Evolutionary conservation across 35 echinoderm and acorn worm species (phyloP), one percentile per base, ranked within the genome.

Genomic region (Holothuria glaberrima): DNA sequence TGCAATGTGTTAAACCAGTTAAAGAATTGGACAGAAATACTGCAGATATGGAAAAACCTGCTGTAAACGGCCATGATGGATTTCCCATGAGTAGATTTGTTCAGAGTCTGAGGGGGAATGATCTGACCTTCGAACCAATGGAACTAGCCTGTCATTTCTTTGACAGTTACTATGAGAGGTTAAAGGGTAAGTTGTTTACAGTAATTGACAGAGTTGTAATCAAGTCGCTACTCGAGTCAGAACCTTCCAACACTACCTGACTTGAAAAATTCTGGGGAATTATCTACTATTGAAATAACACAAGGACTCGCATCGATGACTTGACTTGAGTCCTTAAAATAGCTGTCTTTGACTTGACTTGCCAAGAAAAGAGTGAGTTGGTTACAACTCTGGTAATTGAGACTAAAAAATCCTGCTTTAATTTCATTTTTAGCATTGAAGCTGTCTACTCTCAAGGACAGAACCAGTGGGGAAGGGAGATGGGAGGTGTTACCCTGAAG

Each of bases 101-200:
- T 33, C 30, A 83, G 17, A 36, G 62, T 76, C 82, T 89, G 12
- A n/a, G 46, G 34, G 85, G 66, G 9, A 28, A 48, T 24, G 58
- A 46, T 20, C 30, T 97, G 61, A 82, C 52, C 50, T 97, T 93
- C 88, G 89, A 90, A 94, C 50, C 94, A 4, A 38, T 93, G 85
- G 94, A 97, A 34, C 86, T 97, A 27, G 94, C 88, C 27, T 97
- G 94, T 59, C 94, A 97, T 91, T 93, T 82, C 58, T 69, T 91
- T 38, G 91, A 93, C 46, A 91, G 58, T 68, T 97, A 97, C 82
- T 48, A 31, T 36, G 44, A 93, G 63, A 93, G 84, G 44, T 88
- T 97, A 66, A 93, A 89, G 93, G 92, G 94, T 84, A 18, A 84
- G 80, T 64, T 35, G 38, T 34, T 52, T 22, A 4, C 21, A 36